phyloP scores from a whole-genome alignment of 2,888 invertebrate species.

The Metallyticus violacea region DNA sequence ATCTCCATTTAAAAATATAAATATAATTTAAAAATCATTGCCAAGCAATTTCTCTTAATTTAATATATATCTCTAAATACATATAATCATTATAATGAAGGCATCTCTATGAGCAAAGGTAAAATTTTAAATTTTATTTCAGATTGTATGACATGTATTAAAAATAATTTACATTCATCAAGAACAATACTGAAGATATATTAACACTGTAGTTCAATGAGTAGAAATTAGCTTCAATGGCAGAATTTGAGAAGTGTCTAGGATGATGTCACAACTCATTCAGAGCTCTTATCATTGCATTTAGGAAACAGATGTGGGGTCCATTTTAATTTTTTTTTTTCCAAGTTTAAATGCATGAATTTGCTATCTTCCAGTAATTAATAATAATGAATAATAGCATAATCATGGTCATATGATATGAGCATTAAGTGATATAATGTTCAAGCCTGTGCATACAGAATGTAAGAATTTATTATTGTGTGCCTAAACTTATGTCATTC shows the following conservation, averaged over 20 bases:
- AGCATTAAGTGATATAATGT: not conserved
- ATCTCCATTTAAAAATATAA: slow-evolving; percentile 6
- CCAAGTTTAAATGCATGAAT: not conserved
- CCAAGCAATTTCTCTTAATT: slow-evolving; percentile 20
- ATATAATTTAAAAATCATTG: slow-evolving; percentile 4
- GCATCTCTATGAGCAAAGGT: not conserved
- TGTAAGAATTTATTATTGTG: not conserved
- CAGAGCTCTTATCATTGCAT: not conserved
- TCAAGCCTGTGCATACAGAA: not conserved
- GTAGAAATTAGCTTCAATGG: not conserved
- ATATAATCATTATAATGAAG: not conserved
- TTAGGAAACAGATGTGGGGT: slow-evolving; percentile 12
- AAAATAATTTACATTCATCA: not conserved
- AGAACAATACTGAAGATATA: not conserved
- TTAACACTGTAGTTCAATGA: slow-evolving; percentile 4
- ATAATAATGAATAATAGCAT: not conserved
- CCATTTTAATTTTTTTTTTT: slow-evolving; percentile 5
- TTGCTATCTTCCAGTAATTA: not conserved
- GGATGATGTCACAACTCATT: not conserved
- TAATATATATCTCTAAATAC: slow-evolving; percentile 10
- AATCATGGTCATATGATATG: not conserved
- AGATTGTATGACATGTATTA: not conserved
- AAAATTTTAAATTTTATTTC: not conserved
- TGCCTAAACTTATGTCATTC: not conserved
- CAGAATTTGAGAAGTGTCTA: not conserved